These are phyloP conservation scores for Euleptes europaea DNA, from an alignment of 2,113 vertebrate species.

Conservation along the genomic window DNA sequence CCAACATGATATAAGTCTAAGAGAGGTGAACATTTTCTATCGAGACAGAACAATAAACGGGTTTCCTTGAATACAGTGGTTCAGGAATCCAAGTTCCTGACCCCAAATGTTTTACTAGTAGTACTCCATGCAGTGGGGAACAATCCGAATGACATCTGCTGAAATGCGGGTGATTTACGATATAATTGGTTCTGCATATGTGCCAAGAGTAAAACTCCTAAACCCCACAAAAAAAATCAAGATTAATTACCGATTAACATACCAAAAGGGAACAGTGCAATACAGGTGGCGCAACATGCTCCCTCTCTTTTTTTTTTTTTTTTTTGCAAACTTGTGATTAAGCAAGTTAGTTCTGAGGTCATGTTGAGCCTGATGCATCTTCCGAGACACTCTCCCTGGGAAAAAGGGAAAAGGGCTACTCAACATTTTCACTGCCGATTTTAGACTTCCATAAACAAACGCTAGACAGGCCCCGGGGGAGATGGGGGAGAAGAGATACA, in stretches of 20 bases:
- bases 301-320: too few species aligned
- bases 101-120: constrained; percentile 76
- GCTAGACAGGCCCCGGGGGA: neutral
- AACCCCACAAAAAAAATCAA: constrained; percentile 79
- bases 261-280: constrained; percentile 55
- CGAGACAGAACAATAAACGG: constrained; percentile 76
- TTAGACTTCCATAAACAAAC: constrained; percentile 61
- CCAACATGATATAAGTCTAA: constrained; percentile 73
- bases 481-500: constrained; percentile 13
- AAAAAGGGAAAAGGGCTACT: constrained; percentile 60
- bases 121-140: constrained; percentile 77
- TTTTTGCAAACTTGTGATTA: constrained; percentile 28
- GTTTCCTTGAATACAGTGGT: constrained; percentile 71
- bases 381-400: constrained; percentile 52
- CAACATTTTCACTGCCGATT: constrained; percentile 39
- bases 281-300: constrained; percentile 69
- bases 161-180: constrained; percentile 80
- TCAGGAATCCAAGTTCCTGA: constrained; percentile 81
- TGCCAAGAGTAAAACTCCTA: constrained; percentile 76
- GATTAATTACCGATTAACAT: constrained; percentile 82
- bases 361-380: constrained; percentile 34
- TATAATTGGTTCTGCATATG: constrained; percentile 76
- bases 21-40: constrained; percentile 69
- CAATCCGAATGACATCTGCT: constrained; percentile 78
- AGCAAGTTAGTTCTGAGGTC: constrained; percentile 36